Percentiles rank a stretch among this genome's conserved stretches.
phyloP scores from a whole-genome alignment of 2,888 invertebrate species.

The Pachymerium ferrugineum region DNA sequence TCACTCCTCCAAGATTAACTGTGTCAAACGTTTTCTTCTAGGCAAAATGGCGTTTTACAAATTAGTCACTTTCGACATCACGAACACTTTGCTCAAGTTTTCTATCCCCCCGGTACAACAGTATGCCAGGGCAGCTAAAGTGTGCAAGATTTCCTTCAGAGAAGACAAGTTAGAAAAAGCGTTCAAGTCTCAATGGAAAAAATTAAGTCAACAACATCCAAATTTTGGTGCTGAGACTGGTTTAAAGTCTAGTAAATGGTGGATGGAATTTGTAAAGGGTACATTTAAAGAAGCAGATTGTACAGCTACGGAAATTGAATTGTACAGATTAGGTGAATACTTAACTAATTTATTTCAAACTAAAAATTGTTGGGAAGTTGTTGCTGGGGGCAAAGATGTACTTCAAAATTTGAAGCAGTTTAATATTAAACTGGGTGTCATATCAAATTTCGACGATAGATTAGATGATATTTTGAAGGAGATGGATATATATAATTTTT shows the following conservation, averaged over 20 bases:
- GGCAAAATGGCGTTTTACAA: conserved; percentile 37
- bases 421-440: conserved; percentile 58
- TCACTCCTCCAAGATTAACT: too few relatives aligned
- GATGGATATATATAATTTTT: conserved; percentile 62
- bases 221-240: conserved; percentile 68
- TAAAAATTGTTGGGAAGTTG: conserved; percentile 65
- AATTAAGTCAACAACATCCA: conserved; percentile 64
- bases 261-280: conserved; percentile 62
- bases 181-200: conserved; percentile 61
- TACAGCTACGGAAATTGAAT: conserved; percentile 36
- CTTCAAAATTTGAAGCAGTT: conserved; percentile 55
- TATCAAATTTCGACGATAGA: conserved; percentile 85
- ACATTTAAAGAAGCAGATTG: conserved; percentile 56
- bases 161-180: conserved; percentile 56
- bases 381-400: conserved; percentile 61
- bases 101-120: conserved; percentile 64
- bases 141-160: conserved; percentile 60
- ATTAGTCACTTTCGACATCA: conserved; percentile 77
- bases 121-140: conserved; percentile 64
- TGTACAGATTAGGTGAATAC: conserved; percentile 43
- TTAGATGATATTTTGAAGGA: conserved; percentile 62
- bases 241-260: conserved; percentile 73
- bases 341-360: conserved; percentile 60
- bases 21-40: too few relatives aligned
- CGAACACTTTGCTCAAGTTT: conserved; percentile 73